Conservation (phyloP, 2,113 vertebrate species). For the Cinclus mexicanus region DNA sequence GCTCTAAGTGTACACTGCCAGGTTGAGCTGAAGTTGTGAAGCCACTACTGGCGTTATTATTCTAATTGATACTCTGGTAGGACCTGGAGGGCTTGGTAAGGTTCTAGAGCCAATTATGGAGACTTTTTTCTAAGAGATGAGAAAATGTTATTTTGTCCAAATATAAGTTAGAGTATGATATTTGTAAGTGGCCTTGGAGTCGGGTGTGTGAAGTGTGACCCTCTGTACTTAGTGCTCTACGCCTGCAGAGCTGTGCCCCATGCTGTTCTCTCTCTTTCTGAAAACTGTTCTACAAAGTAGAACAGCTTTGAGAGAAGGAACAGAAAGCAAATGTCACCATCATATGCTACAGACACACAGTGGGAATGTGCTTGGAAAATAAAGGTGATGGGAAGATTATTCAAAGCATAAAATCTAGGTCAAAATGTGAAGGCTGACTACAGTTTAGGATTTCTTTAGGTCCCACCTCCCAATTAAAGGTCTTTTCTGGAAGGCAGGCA, state of each 20-base stretch:
- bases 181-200: not conserved
- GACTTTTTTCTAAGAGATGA: not conserved
- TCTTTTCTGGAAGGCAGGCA: not conserved
- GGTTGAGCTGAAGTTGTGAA: not conserved
- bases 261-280: not conserved
- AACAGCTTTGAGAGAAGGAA: not conserved
- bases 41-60: not conserved
- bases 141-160: not conserved
- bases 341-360: not conserved
- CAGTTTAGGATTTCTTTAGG: not conserved
- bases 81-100: not conserved
- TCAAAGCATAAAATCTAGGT: not conserved
- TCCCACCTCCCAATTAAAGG: not conserved
- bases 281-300: not conserved
- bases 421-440: not conserved
- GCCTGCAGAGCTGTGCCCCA: not conserved
- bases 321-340: not conserved
- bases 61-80: not conserved
- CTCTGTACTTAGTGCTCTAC: not conserved
- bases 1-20: fast-evolving
- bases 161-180: not conserved
- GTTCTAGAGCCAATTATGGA: not conserved
- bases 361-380: not conserved
- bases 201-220: not conserved
- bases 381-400: not conserved